These are phyloP conservation scores for Pocota personata DNA, from an alignment of 2,888 invertebrate species.

Conservation along the genomic window DNA sequence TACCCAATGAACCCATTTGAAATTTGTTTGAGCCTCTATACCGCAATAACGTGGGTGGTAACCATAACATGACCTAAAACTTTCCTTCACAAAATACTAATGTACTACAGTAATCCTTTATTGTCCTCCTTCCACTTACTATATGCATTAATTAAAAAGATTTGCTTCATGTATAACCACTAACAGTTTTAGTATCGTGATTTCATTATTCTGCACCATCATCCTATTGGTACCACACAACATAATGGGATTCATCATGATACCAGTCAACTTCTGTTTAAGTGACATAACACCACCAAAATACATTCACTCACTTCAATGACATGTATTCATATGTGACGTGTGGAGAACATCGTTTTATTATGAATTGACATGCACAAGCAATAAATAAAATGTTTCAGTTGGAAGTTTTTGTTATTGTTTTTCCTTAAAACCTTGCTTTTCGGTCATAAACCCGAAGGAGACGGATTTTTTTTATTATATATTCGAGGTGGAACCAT, in stretches of 20 bases:
- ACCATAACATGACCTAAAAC: too few species aligned
- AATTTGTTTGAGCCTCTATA: too few species aligned
- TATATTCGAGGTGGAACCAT: background rate
- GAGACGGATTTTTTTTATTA: background rate
- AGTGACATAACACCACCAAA: slow-evolving; percentile 2
- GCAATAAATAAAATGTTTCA: slow-evolving; percentile 44
- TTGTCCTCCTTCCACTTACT: background rate
- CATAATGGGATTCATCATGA: background rate
- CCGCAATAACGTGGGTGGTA: too few species aligned
- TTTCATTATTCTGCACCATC: background rate
- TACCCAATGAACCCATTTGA: too few species aligned
- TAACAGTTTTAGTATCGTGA: background rate
- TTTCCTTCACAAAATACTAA: too few species aligned
- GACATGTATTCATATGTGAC: slow-evolving; percentile 11
- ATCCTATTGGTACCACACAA: slow-evolving; percentile 4
- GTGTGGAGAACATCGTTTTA: slow-evolving; percentile 10
- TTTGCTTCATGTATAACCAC: background rate
- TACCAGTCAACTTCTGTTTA: background rate
- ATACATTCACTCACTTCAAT: slow-evolving; percentile 4
- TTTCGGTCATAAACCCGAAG: slow-evolving; percentile 9
- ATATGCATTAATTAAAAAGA: background rate
- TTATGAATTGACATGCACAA: slow-evolving; percentile 40
- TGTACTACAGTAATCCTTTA: background rate
- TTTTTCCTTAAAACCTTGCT: background rate
- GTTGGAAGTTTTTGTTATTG: slow-evolving; percentile 28